These are phyloP conservation scores for Cylindroiulus punctatus DNA, from an alignment of 2,888 invertebrate species.

Conservation along the genomic window DNA sequence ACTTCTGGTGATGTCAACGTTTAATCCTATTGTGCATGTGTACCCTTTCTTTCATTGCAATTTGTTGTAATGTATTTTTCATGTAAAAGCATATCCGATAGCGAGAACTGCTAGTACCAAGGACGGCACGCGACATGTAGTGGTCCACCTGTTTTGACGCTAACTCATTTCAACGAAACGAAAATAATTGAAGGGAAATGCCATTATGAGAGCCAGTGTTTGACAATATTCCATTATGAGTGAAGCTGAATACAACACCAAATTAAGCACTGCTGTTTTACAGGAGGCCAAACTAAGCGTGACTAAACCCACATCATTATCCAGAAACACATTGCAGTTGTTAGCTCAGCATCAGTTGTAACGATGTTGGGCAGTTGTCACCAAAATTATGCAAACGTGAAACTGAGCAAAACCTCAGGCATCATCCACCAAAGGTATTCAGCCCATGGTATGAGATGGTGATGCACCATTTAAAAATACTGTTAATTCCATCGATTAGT, in stretches of 20 bases:
- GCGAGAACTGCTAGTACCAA: neutral
- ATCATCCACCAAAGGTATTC: no score
- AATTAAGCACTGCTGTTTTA: neutral
- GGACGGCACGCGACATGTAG: slow-evolving; percentile 13
- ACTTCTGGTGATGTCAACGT: neutral
- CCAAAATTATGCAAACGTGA: neutral
- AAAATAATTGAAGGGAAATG: neutral
- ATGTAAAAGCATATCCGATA: neutral
- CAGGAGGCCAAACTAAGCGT: neutral
- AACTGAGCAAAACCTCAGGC: neutral
- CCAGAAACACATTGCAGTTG: neutral
- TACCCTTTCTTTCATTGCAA: neutral
- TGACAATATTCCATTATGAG: slow-evolving; percentile 21
- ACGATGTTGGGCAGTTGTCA: neutral
- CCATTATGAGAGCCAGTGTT: neutral
- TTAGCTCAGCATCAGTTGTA: no score
- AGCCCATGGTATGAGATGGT: no score
- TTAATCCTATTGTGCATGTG: neutral
- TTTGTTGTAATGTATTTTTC: neutral
- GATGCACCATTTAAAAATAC: neutral
- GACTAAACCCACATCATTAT: neutral
- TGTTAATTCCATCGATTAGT: no score
- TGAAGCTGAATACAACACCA: neutral
- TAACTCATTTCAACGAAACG: neutral
- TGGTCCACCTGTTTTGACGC: slow-evolving; percentile 2